Conservation (phyloP, 2,113 vertebrate genomes). For the Acrocephalus kingi region DNA sequence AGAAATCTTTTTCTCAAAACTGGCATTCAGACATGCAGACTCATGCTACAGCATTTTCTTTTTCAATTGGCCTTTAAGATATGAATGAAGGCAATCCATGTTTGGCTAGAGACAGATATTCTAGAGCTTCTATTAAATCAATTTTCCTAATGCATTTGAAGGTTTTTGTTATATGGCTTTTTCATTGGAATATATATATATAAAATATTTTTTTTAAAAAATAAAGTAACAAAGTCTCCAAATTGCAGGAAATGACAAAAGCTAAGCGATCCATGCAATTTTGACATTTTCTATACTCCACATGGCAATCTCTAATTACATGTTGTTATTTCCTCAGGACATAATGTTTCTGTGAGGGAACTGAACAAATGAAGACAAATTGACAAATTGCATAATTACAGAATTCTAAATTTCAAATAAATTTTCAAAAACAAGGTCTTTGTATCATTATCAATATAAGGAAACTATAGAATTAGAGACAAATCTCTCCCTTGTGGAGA, state of each 20-base stretch:
- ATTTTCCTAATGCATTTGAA: background rate
- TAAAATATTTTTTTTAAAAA: background rate
- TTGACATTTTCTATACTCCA: background rate
- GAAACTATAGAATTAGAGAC: background rate
- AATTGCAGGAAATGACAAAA: background rate
- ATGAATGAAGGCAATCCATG: background rate
- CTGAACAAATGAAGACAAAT: background rate
- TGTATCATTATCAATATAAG: background rate
- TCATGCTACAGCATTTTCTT: background rate
- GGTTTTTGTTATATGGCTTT: background rate
- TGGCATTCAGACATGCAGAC: background rate
- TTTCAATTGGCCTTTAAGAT: background rate
- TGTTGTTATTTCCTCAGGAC: background rate
- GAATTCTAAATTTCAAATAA: background rate
- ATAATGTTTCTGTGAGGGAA: background rate
- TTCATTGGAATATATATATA: background rate
- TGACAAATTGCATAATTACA: background rate
- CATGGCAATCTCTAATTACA: background rate
- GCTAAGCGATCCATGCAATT: background rate
- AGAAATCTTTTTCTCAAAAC: background rate
- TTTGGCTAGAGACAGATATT: background rate
- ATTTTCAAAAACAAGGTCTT: background rate
- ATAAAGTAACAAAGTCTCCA: background rate
- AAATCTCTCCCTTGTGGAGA: background rate
- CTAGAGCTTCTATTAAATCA: background rate